Conservation (phyloP, 2,888 invertebrate species). For the Drosophila colorata region DNA sequence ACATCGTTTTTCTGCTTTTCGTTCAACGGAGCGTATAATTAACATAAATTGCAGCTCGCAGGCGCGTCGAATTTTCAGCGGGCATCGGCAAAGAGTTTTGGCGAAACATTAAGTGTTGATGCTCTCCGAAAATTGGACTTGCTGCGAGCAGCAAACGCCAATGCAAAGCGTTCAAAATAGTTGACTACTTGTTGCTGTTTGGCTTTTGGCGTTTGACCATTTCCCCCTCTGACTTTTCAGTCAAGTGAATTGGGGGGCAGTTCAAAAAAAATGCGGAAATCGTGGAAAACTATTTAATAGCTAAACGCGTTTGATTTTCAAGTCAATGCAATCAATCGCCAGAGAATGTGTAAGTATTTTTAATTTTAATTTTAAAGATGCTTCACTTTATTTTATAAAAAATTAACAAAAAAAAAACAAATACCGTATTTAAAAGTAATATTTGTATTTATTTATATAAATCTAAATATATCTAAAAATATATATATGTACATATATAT, state of each 20-base stretch:
- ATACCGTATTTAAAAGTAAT: too few species aligned
- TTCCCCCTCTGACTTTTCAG: constrained; percentile 7
- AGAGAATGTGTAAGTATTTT: too few species aligned
- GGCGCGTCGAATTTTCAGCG: constrained; percentile 41
- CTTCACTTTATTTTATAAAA: too few species aligned
- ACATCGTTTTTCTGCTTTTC: constrained; percentile 23
- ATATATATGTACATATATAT: too few species aligned
- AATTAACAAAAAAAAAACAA: too few species aligned
- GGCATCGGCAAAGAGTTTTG: constrained; percentile 18
- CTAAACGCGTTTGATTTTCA: neutral
- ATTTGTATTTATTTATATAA: too few species aligned
- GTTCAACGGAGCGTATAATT: constrained; percentile 73
- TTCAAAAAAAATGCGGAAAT: neutral
- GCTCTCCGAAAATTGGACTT: constrained; percentile 6
- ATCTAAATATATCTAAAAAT: too few species aligned
- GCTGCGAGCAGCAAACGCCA: constrained; percentile 10
- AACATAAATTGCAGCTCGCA: constrained; percentile 52
- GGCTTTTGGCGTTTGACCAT: neutral
- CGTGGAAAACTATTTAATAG: neutral
- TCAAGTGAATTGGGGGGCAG: constrained; percentile 10
- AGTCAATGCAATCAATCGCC: too few species aligned
- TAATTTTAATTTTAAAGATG: too few species aligned
- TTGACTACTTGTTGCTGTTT: neutral
- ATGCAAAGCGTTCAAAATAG: constrained; percentile 6
- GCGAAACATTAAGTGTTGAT: constrained; percentile 10